Conservation (phyloP, 2,797 vertebrate genomes). For the Lagorchestes hirsutus region DNA sequence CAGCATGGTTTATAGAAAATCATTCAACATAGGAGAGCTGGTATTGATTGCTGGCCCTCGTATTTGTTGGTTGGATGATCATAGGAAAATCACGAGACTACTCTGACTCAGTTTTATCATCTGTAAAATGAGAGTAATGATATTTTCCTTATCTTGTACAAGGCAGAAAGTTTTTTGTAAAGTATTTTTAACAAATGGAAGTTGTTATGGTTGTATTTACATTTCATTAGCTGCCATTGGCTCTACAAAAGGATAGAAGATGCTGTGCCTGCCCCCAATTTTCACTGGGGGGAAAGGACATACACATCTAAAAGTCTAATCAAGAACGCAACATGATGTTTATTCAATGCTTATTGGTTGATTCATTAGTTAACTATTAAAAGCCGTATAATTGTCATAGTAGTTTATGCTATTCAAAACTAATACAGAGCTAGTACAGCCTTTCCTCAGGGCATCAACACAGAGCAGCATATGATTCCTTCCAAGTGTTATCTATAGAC, state of each 20-base stretch:
- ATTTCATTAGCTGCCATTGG: neutral
- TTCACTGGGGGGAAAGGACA: neutral
- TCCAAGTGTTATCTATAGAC: too few species aligned
- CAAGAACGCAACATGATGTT: neutral
- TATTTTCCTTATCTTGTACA: neutral
- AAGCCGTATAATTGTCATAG: too few species aligned
- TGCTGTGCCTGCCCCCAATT: neutral
- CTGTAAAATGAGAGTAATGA: neutral
- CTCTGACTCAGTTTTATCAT: neutral
- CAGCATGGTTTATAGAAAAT: neutral
- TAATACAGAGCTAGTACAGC: too few species aligned
- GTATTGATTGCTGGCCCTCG: neutral
- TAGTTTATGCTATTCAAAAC: too few species aligned
- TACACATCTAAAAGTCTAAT: neutral
- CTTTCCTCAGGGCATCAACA: too few species aligned
- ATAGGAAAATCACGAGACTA: neutral
- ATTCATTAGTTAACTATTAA: too few species aligned
- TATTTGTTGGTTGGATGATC: neutral
- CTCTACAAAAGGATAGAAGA: neutral
- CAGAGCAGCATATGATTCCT: too few species aligned
- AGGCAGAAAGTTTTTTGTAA: neutral
- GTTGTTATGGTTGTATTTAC: neutral
- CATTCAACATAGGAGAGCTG: neutral
- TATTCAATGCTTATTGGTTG: neutral
- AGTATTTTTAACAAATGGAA: neutral